These are phyloP conservation scores for Myotis lucifugus DNA, from an alignment of 2,113 vertebrate species.

Conservation along the genomic window DNA sequence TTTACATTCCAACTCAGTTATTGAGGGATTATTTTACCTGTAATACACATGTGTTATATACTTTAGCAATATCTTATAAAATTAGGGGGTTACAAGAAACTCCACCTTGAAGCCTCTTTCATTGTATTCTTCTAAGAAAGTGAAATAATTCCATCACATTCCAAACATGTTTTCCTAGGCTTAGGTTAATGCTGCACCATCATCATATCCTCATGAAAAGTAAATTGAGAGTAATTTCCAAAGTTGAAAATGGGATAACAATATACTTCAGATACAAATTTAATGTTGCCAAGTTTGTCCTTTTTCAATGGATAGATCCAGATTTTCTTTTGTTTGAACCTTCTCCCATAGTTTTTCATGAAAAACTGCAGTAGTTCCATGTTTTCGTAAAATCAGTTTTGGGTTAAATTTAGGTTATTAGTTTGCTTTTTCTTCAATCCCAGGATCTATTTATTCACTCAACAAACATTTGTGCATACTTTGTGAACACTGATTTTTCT, in stretches of 20 bases:
- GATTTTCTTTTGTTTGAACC: background rate
- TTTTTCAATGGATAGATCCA: background rate
- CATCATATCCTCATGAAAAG: background rate
- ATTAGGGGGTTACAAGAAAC: background rate
- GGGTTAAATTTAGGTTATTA: background rate
- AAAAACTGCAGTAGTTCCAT: background rate
- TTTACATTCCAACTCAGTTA: background rate
- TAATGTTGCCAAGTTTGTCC: background rate
- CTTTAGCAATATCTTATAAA: constrained; percentile 27
- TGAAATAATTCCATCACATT: background rate
- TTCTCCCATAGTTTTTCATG: background rate
- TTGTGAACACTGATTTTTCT: background rate
- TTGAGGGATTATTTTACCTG: constrained; percentile 41
- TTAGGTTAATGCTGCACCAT: background rate
- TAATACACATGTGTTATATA: constrained; percentile 35
- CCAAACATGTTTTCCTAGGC: background rate
- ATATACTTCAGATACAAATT: background rate
- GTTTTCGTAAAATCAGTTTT: background rate
- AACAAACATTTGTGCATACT: background rate
- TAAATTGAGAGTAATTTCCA: background rate
- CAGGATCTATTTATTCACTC: background rate
- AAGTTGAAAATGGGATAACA: background rate
- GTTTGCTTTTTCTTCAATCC: background rate
- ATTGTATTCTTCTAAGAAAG: background rate
- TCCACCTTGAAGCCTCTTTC: background rate